These are phyloP conservation scores for Sciurus niger DNA, from an alignment of 2,113 vertebrate genomes.

Conservation along the genomic window DNA sequence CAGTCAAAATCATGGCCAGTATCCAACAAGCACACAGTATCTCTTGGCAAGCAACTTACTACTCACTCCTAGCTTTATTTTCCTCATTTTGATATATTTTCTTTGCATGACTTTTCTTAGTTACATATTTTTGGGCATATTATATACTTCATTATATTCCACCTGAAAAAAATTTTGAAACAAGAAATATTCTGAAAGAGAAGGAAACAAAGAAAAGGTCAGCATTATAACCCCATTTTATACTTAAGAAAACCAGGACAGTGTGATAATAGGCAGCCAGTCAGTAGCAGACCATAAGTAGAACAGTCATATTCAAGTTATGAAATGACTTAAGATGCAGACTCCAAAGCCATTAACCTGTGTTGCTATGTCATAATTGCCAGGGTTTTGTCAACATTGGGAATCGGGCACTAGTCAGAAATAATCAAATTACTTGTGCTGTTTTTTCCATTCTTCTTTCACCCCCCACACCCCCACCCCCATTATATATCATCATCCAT, in stretches of 20 bases:
- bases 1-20: conserved; percentile 7
- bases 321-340: conserved; percentile 37
- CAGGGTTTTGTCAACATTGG: conserved; percentile 64
- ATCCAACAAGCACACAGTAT: background rate
- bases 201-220: conserved; percentile 2
- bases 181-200: background rate
- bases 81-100: background rate
- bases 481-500: too few relatives aligned
- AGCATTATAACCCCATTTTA: conserved; percentile 44
- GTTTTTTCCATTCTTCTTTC: conserved; percentile 56
- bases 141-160: background rate
- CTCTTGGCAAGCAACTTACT: conserved; percentile 6
- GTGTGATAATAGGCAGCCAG: background rate
- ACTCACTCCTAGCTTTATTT: background rate
- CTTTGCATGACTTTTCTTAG: conserved; percentile 14
- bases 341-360: background rate
- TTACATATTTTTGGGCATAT: conserved; percentile 12
- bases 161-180: conserved; percentile 16
- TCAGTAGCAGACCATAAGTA: background rate
- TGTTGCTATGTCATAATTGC: conserved; percentile 52
- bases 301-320: conserved; percentile 17
- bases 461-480: too few relatives aligned
- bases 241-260: conserved; percentile 24
- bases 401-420: conserved; percentile 61
- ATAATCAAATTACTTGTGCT: conserved; percentile 60